phyloP scores from a whole-genome alignment of 2,888 invertebrate genomes.

The Cetonia aurata region DNA sequence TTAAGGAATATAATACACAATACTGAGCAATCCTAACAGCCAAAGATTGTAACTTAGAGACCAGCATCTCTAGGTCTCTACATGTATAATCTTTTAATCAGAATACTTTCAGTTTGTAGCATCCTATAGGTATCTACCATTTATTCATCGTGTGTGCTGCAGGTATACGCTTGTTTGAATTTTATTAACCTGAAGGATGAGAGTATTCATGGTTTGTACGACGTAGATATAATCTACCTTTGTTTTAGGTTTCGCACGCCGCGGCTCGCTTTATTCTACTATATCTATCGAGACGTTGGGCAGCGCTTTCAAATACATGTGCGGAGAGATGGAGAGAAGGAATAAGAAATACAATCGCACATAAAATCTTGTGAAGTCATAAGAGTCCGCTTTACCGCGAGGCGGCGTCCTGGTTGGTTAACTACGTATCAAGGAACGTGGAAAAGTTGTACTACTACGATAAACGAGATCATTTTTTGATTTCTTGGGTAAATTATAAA shows the following conservation, averaged over 20 bases:
- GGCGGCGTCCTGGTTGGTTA: too few relatives aligned
- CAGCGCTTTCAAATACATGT: slow-evolving; percentile 16
- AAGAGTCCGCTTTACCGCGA: too few relatives aligned
- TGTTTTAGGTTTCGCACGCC: slow-evolving; percentile 20
- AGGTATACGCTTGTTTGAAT: slow-evolving; percentile 7
- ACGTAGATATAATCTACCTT: slow-evolving; percentile 34
- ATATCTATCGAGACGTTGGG: slow-evolving; percentile 1
- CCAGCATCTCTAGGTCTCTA: background rate
- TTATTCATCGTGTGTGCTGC: slow-evolving; percentile 4
- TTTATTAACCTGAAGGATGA: slow-evolving; percentile 17
- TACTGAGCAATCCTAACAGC: too few relatives aligned
- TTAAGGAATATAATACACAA: too few relatives aligned
- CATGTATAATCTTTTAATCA: background rate
- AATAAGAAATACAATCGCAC: slow-evolving; percentile 20
- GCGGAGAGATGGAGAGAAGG: slow-evolving; percentile 7
- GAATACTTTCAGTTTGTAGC: background rate
- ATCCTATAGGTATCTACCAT: too few relatives aligned
- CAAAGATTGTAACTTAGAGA: too few relatives aligned
- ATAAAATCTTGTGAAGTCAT: slow-evolving; percentile 1
- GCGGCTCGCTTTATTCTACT: slow-evolving; percentile 16
- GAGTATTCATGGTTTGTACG: slow-evolving; percentile 35
- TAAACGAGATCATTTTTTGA: too few relatives aligned
- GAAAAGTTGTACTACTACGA: too few relatives aligned
- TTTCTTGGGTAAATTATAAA: too few relatives aligned
- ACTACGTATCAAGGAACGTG: too few relatives aligned